Base-by-base conservation (phyloP, 2,797 vertebrate genomes). In the Cyclura pinguis region DNA sequence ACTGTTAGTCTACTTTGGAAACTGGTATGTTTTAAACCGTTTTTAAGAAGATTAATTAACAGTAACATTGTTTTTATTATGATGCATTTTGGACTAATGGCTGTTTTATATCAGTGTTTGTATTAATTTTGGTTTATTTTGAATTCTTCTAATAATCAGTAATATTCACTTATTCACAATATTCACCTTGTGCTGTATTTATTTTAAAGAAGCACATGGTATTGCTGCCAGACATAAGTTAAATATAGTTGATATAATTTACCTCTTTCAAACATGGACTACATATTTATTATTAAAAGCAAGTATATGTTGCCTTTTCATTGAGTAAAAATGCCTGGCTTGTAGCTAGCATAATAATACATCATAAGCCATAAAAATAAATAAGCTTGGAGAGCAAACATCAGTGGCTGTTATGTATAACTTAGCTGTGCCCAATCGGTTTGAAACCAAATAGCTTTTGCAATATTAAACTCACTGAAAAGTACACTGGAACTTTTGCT, bases 401-500 rank as follows among this genome's bases (percentile, higher is more conserved):
- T 82, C 35, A 6, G 50, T 47, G 47, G 47, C 4, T 52, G 64
- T 32, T 32, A 42, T 16, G 62, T 4, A 42, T 42, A 8, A 16
- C 3, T 50, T 27, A 52, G 59, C 64, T 72, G 29, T 50, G 64
- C 29, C 18, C 64, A 52, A 13, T 52, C 3, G 24, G 9, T 52
- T 72, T 85, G 84, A 72, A 72, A 85, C 29, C n/a, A 85, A 85
- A 32, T 72, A 72, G 64, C 64, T 22, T 72, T 85, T 18, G 50
- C 29, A 52, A 47, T 32, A 72, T 20, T n/a, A 50, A 16, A 32
- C 13, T 2, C 8, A 86, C 38, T 55, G 29, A 35, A 55, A 72
- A 81, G 16, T n/a, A 76, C 50, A 67, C 20, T 55, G 62, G 42
- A 55, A 55, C 62, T 52, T 52, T 50, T 80, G 29, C 42, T 7